Evolutionary conservation across 2,888 invertebrate genomes (phyloP).

Genomic region (Platycnemis pennipes): DNA sequence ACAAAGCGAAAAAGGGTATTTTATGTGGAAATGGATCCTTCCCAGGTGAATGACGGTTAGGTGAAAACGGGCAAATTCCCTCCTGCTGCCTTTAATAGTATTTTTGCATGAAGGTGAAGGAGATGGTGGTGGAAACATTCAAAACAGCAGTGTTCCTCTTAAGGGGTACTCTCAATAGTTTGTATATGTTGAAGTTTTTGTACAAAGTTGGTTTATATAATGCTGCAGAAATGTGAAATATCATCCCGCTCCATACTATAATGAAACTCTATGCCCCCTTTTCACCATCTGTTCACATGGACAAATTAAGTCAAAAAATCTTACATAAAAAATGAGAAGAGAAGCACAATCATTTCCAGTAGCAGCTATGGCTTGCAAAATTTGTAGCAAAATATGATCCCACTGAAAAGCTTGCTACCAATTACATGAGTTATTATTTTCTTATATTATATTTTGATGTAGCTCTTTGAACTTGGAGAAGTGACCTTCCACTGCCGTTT

Average conservation of each 20-base stretch:
- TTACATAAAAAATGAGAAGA: constrained; percentile 59
- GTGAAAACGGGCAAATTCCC: constrained; percentile 60
- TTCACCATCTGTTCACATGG: constrained; percentile 67
- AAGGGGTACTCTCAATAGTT: constrained; percentile 69
- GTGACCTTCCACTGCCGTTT: constrained; percentile 69
- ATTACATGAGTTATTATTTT: constrained; percentile 61
- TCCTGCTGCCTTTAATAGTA: constrained; percentile 63
- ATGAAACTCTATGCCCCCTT: constrained; percentile 66
- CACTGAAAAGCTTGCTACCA: constrained; percentile 66
- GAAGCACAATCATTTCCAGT: constrained; percentile 64
- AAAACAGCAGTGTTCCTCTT: constrained; percentile 65
- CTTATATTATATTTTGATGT: constrained; percentile 53
- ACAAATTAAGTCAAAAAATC: constrained; percentile 58
- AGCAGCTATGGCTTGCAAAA: constrained; percentile 67
- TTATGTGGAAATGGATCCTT: constrained; percentile 65
- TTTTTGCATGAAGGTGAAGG: constrained; percentile 53
- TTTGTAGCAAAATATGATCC: constrained; percentile 63
- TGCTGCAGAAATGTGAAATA: constrained; percentile 67
- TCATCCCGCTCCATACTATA: constrained; percentile 57
- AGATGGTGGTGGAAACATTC: constrained; percentile 67
- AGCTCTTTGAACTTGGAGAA: constrained; percentile 68
- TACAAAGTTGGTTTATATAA: constrained; percentile 69
- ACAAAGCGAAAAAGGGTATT: constrained; percentile 63
- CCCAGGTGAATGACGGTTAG: constrained; percentile 55
- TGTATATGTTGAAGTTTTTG: constrained; percentile 70